Evolutionary conservation across 2,113 vertebrate species (phyloP).

Genomic region (Lepus americanus): DNA sequence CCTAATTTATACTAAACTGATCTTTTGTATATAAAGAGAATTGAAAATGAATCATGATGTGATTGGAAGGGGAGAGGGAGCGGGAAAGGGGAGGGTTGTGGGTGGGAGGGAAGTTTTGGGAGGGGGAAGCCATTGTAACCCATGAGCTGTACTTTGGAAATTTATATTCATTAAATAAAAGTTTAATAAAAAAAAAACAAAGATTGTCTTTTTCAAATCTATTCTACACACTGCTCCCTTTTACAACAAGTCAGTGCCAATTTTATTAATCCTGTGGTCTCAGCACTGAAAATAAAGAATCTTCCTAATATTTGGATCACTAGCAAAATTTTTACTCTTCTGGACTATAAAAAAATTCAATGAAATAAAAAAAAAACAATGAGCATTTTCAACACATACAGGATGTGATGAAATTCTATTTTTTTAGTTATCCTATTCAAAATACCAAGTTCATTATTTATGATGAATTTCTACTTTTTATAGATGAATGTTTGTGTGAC

Average conservation of each 20-base stretch:
- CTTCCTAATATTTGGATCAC: slow-evolving; percentile 33
- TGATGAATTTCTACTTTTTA: slow-evolving; percentile 58
- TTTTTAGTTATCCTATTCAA: slow-evolving; percentile 38
- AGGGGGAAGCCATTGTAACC: no score
- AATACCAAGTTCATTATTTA: slow-evolving; percentile 40
- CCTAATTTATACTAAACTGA: no score
- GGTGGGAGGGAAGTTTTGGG: no score
- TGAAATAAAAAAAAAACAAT: neutral
- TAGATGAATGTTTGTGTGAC: neutral
- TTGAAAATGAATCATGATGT: no score
- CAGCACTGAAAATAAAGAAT: slow-evolving; percentile 1
- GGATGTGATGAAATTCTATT: neutral
- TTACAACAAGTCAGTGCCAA: neutral
- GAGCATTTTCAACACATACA: neutral
- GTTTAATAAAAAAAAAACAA: no score
- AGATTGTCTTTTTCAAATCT: neutral
- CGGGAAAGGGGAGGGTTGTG: no score
- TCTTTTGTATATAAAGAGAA: no score
- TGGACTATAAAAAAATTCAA: neutral
- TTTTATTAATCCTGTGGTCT: slow-evolving; percentile 5
- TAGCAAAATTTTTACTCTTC: neutral
- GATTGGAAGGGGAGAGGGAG: no score
- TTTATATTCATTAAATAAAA: no score
- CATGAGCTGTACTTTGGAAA: no score
- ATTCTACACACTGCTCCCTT: neutral